phyloP scores from a whole-genome alignment of 1,140 invertebrate genomes.

The Drosophila kohkoa region DNA sequence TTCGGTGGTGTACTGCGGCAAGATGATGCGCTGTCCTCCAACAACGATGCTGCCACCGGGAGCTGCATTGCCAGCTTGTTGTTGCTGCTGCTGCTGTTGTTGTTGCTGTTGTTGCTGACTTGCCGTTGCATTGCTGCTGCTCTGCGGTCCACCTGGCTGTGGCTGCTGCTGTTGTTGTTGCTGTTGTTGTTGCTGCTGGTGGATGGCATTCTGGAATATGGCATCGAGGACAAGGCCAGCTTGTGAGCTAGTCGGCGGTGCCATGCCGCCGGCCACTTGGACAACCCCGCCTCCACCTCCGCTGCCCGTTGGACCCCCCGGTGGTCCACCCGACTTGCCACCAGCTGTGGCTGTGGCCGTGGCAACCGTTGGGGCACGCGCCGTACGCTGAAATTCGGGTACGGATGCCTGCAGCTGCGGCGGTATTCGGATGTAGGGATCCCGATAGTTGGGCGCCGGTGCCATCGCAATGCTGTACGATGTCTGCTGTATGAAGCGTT shows the following conservation, averaged over 20 bases:
- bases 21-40: conserved; percentile 52
- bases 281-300: conserved; percentile 45
- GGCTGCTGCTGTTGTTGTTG: conserved; percentile 15
- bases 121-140: conserved; percentile 45
- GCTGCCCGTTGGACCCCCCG: not conserved
- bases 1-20: conserved; percentile 74
- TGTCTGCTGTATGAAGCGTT: conserved; percentile 72
- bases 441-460: conserved; percentile 72
- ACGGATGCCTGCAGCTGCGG: conserved; percentile 64
- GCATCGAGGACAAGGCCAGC: conserved; percentile 69
- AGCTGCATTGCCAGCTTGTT: conserved; percentile 24
- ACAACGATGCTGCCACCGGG: conserved; percentile 54
- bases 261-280: conserved; percentile 54
- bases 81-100: conserved; percentile 41
- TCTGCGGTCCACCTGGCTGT: conserved; percentile 1
- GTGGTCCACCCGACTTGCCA: conserved; percentile 12
- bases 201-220: conserved; percentile 68
- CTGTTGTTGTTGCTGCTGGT: conserved; percentile 54
- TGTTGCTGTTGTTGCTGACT: conserved; percentile 19
- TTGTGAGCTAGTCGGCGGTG: conserved; percentile 46
- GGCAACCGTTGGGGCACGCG: conserved; percentile 50
- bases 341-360: conserved; percentile 36
- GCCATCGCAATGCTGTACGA: conserved; percentile 61
- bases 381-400: conserved; percentile 67
- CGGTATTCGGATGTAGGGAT: conserved; percentile 72